A percentile compares a stretch with the other conserved stretches of the same genome.
Conservation (phyloP, 2,797 vertebrate species). For the Nothura maculosa region DNA sequence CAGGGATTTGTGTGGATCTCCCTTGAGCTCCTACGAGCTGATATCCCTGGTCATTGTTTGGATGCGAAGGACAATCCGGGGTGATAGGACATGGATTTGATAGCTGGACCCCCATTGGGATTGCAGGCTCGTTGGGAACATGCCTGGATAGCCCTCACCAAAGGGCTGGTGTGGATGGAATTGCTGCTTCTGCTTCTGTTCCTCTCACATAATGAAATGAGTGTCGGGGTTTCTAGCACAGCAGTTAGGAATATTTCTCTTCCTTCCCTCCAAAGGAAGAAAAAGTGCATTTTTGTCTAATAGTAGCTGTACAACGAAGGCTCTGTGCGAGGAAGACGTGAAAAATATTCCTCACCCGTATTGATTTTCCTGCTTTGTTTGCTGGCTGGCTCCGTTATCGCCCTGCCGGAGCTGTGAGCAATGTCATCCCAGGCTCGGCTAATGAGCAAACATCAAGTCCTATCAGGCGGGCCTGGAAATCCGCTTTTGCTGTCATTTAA, state of each 20-base stretch:
- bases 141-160: background rate
- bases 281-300: background rate
- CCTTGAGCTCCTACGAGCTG: too few relatives aligned
- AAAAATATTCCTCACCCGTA: slow-evolving; percentile 63
- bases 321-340: slow-evolving; percentile 25
- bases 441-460: slow-evolving; percentile 20
- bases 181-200: background rate
- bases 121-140: background rate
- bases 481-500: background rate
- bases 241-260: background rate
- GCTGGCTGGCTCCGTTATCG: slow-evolving; percentile 38
- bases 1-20: background rate
- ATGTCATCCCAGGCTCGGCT: slow-evolving; percentile 52
- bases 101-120: background rate
- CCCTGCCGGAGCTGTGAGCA: slow-evolving; percentile 58
- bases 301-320: background rate
- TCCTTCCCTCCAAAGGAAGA: background rate
- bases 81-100: background rate
- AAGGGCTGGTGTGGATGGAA: background rate
- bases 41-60: background rate
- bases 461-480: background rate
- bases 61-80: too few relatives aligned
- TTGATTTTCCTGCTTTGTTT: slow-evolving; percentile 71
- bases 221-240: background rate
- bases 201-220: background rate